Evolutionary conservation across 2,888 invertebrate genomes (phyloP).

Genomic region (Rhamphomyia laevipes): DNA sequence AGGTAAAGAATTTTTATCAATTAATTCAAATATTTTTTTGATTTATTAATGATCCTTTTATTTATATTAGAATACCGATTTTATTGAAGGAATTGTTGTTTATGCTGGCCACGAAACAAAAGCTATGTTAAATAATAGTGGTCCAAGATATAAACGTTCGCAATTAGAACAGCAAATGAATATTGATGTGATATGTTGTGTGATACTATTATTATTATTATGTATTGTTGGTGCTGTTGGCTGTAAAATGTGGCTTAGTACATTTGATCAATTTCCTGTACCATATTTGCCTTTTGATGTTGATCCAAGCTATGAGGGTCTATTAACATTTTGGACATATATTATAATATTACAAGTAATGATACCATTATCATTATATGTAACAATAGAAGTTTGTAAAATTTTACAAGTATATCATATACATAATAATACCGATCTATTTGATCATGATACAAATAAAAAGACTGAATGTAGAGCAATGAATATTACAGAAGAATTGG

Average conservation of each 20-base stretch:
- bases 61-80: slow-evolving; percentile 73
- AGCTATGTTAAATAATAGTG: slow-evolving; percentile 94
- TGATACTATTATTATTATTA: slow-evolving; percentile 75
- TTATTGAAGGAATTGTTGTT: slow-evolving; percentile 89
- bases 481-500: slow-evolving; percentile 95
- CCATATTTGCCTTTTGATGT: slow-evolving; percentile 55
- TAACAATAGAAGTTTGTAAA: slow-evolving; percentile 93
- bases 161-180: slow-evolving; percentile 89
- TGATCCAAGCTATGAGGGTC: slow-evolving; percentile 59
- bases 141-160: slow-evolving; percentile 87
- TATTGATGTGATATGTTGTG: slow-evolving; percentile 92
- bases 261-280: slow-evolving; percentile 40
- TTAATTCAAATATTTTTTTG: neutral
- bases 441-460: slow-evolving; percentile 71
- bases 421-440: slow-evolving; percentile 77
- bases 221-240: slow-evolving; percentile 87
- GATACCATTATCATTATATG: slow-evolving; percentile 94
- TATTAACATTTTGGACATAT: slow-evolving; percentile 89
- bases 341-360: slow-evolving; percentile 93
- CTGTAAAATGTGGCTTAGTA: slow-evolving; percentile 69
- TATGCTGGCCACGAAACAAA: slow-evolving; percentile 97
- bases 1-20: slow-evolving; percentile 20
- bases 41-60: neutral
- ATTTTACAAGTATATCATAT: slow-evolving; percentile 92
- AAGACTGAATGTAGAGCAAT: slow-evolving; percentile 82